A percentile compares a stretch with the other conserved stretches of the same genome.
Evolutionary conservation across 2,797 vertebrate species (phyloP).

Genomic region (Scyliorhinus canicula): DNA sequence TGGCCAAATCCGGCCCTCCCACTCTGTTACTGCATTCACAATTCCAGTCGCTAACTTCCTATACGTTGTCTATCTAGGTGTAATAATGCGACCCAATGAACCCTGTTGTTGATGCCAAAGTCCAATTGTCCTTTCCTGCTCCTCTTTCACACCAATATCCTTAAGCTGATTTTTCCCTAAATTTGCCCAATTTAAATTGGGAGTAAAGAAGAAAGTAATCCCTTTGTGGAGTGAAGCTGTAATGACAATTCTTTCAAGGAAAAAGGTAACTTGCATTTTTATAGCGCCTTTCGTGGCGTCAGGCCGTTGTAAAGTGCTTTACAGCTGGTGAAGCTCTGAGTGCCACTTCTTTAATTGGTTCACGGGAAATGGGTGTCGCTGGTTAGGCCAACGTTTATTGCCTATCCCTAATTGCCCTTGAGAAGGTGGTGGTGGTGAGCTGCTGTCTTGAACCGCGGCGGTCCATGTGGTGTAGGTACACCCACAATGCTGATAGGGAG

Average conservation of each 20-base stretch:
- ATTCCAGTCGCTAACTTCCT: neutral
- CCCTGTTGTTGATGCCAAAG: neutral
- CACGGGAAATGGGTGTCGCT: too few relatives aligned
- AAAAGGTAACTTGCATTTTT: neutral
- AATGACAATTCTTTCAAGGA: neutral
- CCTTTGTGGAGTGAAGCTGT: neutral
- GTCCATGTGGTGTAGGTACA: too few relatives aligned
- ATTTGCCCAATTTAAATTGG: neutral
- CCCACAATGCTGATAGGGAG: too few relatives aligned
- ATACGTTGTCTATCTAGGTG: neutral
- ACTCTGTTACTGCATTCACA: neutral
- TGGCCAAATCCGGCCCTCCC: neutral
- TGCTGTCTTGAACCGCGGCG: too few relatives aligned
- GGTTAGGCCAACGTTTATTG: too few relatives aligned
- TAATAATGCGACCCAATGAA: neutral
- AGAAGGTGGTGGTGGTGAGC: too few relatives aligned
- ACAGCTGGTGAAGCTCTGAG: neutral
- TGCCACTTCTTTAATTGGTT: too few relatives aligned
- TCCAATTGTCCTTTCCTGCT: neutral
- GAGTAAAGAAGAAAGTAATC: neutral
- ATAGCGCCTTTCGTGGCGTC: neutral
- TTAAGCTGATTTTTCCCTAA: neutral
- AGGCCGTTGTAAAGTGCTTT: neutral
- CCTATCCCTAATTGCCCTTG: too few relatives aligned
- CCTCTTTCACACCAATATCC: neutral